A percentile compares a stretch with the other conserved stretches of the same genome.
phyloP scores from a whole-genome alignment of 2,113 vertebrate genomes.

The Elaphurus davidianus region DNA sequence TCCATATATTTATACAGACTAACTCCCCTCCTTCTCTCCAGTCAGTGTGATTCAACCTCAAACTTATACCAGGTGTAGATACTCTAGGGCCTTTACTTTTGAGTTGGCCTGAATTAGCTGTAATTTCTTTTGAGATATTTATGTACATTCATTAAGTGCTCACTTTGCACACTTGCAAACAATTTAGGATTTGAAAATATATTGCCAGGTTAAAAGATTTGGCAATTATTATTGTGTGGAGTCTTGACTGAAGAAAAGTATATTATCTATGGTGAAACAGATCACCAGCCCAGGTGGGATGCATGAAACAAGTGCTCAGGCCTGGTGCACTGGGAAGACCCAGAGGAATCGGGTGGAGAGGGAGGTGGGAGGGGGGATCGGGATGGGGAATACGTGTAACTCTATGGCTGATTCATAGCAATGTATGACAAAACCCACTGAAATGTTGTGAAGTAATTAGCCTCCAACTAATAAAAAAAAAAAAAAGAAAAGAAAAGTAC shows the following conservation, averaged over 20 bases:
- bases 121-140: neutral
- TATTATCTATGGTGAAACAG: too few relatives aligned
- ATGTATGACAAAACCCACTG: too few relatives aligned
- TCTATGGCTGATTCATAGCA: too few relatives aligned
- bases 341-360: too few relatives aligned
- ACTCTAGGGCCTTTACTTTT: neutral
- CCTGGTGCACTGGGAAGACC: too few relatives aligned
- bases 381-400: too few relatives aligned
- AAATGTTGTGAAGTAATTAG: too few relatives aligned
- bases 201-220: neutral
- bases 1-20: neutral
- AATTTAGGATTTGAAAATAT: neutral
- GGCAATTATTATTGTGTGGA: neutral
- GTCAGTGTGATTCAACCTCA: neutral
- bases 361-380: too few relatives aligned
- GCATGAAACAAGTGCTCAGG: too few relatives aligned
- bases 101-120: neutral
- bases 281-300: too few relatives aligned
- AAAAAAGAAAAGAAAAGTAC: constrained; percentile 1
- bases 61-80: neutral
- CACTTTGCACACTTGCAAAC: neutral
- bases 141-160: neutral
- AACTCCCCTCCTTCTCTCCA: neutral
- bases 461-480: too few relatives aligned
- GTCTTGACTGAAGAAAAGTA: neutral